Evolutionary conservation across 23 tunicate species (phyloP), one percentile per base, ranked within the genome.

Genomic region (Trididemnum miniatum): DNA sequence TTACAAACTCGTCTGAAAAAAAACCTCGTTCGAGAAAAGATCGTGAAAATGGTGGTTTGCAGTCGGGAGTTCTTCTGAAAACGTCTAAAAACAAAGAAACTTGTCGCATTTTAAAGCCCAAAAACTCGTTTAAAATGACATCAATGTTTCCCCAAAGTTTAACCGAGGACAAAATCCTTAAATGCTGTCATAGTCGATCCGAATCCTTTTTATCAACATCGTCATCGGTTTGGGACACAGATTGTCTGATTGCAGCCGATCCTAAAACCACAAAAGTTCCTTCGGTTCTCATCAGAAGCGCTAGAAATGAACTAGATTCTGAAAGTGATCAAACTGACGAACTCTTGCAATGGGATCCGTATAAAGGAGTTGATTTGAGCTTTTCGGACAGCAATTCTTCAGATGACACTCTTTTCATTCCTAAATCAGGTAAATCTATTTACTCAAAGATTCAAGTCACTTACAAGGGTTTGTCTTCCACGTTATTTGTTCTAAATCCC

Each of bases 221-320:
- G 35, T 81, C 96, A 1, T 89, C 94, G 5, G 86, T 80, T 18
- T 90, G 96, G 83, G 89, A 90, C 35, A 90, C 96, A 5, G 96
- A 90, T 54, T 90, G 89, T 50, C 82, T 90, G 34, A 71, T 90
- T 0, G 89, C 88, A 35, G 96, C 96, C 0, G 96, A 90, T 60
- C 73, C 96, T 20, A 34, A 34, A n/a, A 71, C 89, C 23, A 59
- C 90, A 44, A 73, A 71, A 37, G 60, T 90, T 33, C 96, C 96
- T 0, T 38, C 73, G 1, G 89, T 66, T 31, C 77, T 85, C 31
- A 66, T 52, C 0, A 62, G 44, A n/a, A 72, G 69, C 65, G 89
- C 89, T 20, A 51, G 89, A 30, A 80, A 80, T 1, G 65, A 49
- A 39, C 15, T 40, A 51, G 78, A 77, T 31, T 79, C 36, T 20